These are phyloP conservation scores for Drosophila parvula DNA, from an alignment of 1,140 invertebrate species.

Conservation along the genomic window DNA sequence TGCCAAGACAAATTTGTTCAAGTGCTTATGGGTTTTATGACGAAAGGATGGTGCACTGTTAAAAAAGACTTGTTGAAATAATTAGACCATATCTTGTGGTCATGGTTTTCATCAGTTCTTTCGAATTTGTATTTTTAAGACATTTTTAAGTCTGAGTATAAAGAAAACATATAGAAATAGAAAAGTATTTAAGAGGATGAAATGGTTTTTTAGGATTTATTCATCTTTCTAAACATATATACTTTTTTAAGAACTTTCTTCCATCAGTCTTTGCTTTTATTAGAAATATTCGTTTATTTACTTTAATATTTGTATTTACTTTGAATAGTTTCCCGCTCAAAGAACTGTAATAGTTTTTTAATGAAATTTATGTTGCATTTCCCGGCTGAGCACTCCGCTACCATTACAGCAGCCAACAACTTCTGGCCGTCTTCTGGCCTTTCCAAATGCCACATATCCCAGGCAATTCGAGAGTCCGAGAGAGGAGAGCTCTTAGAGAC, in stretches of 20 bases:
- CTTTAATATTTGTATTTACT: no score
- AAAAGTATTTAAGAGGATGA: no score
- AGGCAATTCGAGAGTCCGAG: constrained; percentile 2
- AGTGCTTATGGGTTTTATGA: constrained; percentile 29
- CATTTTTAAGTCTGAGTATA: no score
- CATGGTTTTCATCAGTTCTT: neutral
- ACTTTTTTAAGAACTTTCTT: no score
- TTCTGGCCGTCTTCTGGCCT: neutral
- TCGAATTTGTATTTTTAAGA: neutral
- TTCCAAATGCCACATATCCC: constrained; percentile 21
- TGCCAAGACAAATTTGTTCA: constrained; percentile 8
- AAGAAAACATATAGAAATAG: no score
- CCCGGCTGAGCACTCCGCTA: constrained; percentile 6
- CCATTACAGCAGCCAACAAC: constrained; percentile 10
- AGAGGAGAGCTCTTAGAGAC: neutral
- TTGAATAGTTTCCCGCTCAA: neutral
- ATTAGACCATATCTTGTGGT: no score
- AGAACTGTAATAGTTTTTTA: constrained; percentile 8
- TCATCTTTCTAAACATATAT: neutral
- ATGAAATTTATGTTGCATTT: constrained; percentile 18
- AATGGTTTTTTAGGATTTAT: neutral
- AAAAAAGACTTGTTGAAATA: neutral
- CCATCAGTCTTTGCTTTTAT: no score
- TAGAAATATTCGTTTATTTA: no score
- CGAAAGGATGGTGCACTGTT: constrained; percentile 7